Evolutionary conservation across 2,797 vertebrate species (phyloP).

Genomic region (Oreonectes daqikongensis): DNA sequence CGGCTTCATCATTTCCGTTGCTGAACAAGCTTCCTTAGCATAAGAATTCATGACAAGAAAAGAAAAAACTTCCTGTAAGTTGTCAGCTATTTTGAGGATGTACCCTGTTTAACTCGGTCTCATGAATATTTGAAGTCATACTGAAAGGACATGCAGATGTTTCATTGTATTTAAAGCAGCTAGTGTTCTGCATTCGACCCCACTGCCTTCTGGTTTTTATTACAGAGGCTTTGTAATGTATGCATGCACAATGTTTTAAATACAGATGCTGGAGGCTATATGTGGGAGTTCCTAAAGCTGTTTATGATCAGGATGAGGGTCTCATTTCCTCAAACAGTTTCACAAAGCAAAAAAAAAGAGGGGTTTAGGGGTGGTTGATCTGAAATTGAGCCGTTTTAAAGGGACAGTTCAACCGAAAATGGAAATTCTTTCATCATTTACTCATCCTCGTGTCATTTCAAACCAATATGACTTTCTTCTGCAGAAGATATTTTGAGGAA

Average conservation of each 20-base stretch:
- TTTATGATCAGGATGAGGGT: neutral
- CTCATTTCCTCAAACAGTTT: neutral
- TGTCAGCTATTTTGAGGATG: slow-evolving; percentile 28
- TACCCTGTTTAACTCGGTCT: neutral
- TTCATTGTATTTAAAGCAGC: slow-evolving; percentile 5
- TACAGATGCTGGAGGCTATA: slow-evolving; percentile 33
- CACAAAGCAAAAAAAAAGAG: neutral
- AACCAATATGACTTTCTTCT: too few species aligned
- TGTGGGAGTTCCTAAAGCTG: neutral
- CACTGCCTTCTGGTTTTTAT: slow-evolving; percentile 39
- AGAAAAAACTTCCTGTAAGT: slow-evolving; percentile 17
- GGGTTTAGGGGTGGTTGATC: too few species aligned
- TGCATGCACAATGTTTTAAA: slow-evolving; percentile 38
- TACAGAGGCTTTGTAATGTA: neutral
- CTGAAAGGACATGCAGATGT: slow-evolving; percentile 17
- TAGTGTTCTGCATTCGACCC: neutral
- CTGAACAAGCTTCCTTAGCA: neutral
- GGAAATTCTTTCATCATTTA: too few species aligned
- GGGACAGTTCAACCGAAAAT: too few species aligned
- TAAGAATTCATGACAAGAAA: too few species aligned
- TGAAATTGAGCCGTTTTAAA: neutral
- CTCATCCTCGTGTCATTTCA: too few species aligned
- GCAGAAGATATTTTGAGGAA: too few species aligned
- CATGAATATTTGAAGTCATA: slow-evolving; percentile 34
- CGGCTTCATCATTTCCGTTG: neutral